Evolutionary conservation across 2,797 vertebrate species (phyloP).

Genomic region (Cottoperca gobio): DNA sequence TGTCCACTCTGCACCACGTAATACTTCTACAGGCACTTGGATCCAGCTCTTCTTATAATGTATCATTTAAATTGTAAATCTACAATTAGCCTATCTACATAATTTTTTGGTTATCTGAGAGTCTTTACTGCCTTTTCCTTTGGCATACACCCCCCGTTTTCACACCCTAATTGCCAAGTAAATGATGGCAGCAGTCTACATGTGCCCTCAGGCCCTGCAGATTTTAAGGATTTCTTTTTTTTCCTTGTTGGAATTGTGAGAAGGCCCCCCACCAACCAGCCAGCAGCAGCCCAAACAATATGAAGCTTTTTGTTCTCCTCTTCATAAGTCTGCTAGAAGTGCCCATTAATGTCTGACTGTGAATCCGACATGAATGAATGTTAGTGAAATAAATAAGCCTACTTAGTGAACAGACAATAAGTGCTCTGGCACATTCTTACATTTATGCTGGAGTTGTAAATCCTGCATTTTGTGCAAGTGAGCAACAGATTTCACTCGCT

Average conservation of each 20-base stretch:
- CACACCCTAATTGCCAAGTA: slow-evolving; percentile 61
- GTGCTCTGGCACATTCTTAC: slow-evolving; percentile 22
- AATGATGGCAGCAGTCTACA: slow-evolving; percentile 48
- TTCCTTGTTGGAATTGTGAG: slow-evolving; percentile 24
- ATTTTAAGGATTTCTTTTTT: slow-evolving; percentile 43
- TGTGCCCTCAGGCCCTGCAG: slow-evolving; percentile 50
- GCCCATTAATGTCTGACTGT: slow-evolving; percentile 31
- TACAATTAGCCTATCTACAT: slow-evolving; percentile 13
- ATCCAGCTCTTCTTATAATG: not conserved
- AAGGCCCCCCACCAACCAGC: not conserved
- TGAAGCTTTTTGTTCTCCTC: slow-evolving; percentile 16
- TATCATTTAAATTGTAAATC: slow-evolving; percentile 12
- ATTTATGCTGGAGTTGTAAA: slow-evolving; percentile 53
- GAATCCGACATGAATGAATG: slow-evolving; percentile 44
- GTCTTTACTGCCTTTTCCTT: slow-evolving; percentile 20
- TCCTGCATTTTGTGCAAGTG: slow-evolving; percentile 27
- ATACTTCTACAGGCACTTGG: slow-evolving; percentile 1
- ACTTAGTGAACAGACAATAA: not conserved
- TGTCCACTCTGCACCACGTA: not conserved
- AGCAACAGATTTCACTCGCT: slow-evolving; percentile 27
- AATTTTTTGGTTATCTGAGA: slow-evolving; percentile 3
- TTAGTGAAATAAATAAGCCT: slow-evolving; percentile 30
- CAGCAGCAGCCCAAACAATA: slow-evolving; percentile 25
- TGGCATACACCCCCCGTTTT: slow-evolving; percentile 17
- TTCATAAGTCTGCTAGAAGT: slow-evolving; percentile 14